These are phyloP conservation scores for Etheostoma nigrum DNA, from an alignment of 2,797 vertebrate species.

Conservation along the genomic window DNA sequence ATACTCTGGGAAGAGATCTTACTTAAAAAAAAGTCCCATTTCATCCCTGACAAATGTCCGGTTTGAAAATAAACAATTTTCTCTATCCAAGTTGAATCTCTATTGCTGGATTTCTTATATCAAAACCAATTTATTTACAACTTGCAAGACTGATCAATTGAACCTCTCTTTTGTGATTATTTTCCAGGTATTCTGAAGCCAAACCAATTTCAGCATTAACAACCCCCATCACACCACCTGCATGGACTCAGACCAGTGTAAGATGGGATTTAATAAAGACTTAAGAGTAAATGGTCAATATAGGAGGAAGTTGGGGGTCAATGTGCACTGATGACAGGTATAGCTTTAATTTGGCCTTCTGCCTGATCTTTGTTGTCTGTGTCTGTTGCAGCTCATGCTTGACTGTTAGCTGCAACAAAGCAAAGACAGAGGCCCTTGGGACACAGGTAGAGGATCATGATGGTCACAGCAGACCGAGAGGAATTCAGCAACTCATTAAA, in stretches of 20 bases:
- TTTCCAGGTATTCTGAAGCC: constrained; percentile 20
- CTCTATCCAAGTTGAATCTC: constrained; percentile 26
- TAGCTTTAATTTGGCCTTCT: constrained; percentile 20
- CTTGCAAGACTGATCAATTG: constrained; percentile 50
- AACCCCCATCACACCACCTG: constrained; percentile 9
- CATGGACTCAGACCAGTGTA: constrained; percentile 2
- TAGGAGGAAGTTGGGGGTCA: constrained; percentile 26
- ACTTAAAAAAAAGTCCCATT: constrained; percentile 14
- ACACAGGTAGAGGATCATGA: constrained; percentile 21
- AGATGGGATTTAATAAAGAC: constrained; percentile 19
- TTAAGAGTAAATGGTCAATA: constrained; percentile 19
- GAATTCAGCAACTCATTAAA: constrained; percentile 45
- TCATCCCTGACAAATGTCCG: constrained; percentile 9
- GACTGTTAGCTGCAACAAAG: constrained; percentile 21
- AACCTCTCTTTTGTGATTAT: constrained; percentile 37
- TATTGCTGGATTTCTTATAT: constrained; percentile 18
- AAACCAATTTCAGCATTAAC: constrained; percentile 23
- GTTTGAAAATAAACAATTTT: constrained; percentile 17
- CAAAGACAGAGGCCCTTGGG: constrained; percentile 25
- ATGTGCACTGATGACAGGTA: background rate
- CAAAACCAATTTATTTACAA: constrained; percentile 56
- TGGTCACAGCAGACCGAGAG: constrained; percentile 39
- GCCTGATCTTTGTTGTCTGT: constrained; percentile 25
- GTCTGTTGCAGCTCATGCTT: constrained; percentile 10
- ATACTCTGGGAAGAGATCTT: constrained; percentile 21